These are phyloP conservation scores for Melipona quadrifasciata DNA, from an alignment of 1,140 invertebrate species.

Conservation along the genomic window DNA sequence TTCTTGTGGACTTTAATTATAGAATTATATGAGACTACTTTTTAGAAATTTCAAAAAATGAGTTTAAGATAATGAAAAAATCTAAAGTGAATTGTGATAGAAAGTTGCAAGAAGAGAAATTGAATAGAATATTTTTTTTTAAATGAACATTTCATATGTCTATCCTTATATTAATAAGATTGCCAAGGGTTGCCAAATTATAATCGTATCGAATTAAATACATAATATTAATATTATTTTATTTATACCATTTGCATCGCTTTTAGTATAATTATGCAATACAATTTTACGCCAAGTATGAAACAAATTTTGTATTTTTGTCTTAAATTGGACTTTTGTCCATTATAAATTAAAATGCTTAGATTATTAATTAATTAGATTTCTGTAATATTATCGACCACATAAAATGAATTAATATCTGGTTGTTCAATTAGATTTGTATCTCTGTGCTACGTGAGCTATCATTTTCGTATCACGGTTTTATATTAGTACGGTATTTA, in stretches of 20 bases:
- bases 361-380: neutral
- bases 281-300: neutral
- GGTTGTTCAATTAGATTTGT: neutral
- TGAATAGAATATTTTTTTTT: neutral
- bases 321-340: neutral
- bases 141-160: neutral
- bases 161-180: neutral
- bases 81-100: neutral
- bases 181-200: too few relatives aligned
- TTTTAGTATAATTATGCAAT: too few relatives aligned
- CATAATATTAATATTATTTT: too few relatives aligned
- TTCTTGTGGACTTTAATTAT: too few relatives aligned
- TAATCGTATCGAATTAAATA: too few relatives aligned
- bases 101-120: neutral
- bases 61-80: neutral
- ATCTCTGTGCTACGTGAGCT: neutral
- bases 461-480: slow-evolving; percentile 1
- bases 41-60: too few relatives aligned
- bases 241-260: too few relatives aligned
- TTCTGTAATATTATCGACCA: neutral
- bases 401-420: neutral
- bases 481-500: slow-evolving; percentile 13
- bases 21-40: too few relatives aligned
- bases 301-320: neutral
- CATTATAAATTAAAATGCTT: too few relatives aligned